phyloP scores from a whole-genome alignment of 2,888 invertebrate species.

The Leuctra nigra region DNA sequence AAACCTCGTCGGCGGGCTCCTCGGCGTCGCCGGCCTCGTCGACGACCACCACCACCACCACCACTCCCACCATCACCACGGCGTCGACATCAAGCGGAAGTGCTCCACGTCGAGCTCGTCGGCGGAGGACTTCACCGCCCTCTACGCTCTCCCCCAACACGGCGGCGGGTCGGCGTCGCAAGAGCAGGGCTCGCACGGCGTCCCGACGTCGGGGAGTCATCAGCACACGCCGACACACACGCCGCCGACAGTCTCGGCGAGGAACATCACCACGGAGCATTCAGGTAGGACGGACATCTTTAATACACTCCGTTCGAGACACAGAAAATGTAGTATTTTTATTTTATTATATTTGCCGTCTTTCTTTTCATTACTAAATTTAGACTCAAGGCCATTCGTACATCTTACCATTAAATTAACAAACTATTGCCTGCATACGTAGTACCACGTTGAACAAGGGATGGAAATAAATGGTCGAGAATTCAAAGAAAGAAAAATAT shows the following conservation, averaged over 20 bases:
- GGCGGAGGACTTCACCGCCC: conserved; percentile 81
- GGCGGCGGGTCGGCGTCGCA: conserved; percentile 38
- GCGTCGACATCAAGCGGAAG: conserved; percentile 29
- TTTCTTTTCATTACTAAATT: too few relatives aligned
- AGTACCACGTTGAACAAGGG: too few relatives aligned
- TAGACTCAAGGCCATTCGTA: too few relatives aligned
- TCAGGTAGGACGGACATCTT: too few relatives aligned
- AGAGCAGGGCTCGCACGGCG: conserved; percentile 32
- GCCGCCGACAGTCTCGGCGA: conserved; percentile 47
- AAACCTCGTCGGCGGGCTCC: conserved; percentile 68
- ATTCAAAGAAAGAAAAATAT: too few relatives aligned
- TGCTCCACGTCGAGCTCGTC: conserved; percentile 50
- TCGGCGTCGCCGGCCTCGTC: conserved; percentile 70
- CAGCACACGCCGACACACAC: conserved; percentile 61
- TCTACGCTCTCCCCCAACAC: conserved; percentile 59
- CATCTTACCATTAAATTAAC: too few relatives aligned
- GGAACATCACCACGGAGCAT: conserved; percentile 41
- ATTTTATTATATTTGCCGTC: too few relatives aligned
- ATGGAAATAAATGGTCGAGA: too few relatives aligned
- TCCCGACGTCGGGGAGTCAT: conserved; percentile 44
- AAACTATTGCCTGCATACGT: too few relatives aligned
- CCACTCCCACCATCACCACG: conserved; percentile 32
- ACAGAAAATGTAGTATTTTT: too few relatives aligned
- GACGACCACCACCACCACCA: conserved; percentile 67
- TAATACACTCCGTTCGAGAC: too few relatives aligned